phyloP scores from a whole-genome alignment of 2,797 vertebrate genomes.

The Chrysolophus pictus region DNA sequence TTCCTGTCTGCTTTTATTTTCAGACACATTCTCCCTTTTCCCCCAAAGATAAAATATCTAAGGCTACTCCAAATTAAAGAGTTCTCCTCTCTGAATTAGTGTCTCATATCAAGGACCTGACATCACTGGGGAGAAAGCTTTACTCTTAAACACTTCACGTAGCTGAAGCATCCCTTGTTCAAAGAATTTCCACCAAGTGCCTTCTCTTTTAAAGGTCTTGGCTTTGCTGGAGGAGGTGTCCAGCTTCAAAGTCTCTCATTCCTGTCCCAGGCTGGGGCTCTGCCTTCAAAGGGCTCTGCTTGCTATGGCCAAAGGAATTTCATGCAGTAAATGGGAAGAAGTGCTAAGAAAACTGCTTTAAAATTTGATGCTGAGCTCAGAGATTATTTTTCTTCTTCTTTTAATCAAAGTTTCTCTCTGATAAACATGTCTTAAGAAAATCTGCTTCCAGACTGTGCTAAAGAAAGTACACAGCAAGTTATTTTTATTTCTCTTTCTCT shows the following conservation, averaged over 20 bases:
- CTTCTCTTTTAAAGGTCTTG: constrained; percentile 29
- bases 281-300: constrained; percentile 32
- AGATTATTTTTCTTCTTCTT: neutral
- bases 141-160: neutral
- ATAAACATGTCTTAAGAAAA: neutral
- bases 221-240: constrained; percentile 42
- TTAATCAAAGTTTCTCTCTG: neutral
- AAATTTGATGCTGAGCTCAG: neutral
- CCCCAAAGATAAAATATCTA: neutral
- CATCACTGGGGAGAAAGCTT: neutral
- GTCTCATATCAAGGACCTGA: neutral
- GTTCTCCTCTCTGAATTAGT: neutral
- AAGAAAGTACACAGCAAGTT: neutral
- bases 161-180: constrained; percentile 18
- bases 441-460: neutral
- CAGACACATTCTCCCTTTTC: neutral
- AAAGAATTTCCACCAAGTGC: constrained; percentile 20
- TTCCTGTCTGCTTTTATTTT: neutral
- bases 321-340: neutral
- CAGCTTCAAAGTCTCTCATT: constrained; percentile 13
- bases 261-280: neutral
- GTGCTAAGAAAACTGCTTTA: neutral
- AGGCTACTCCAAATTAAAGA: neutral
- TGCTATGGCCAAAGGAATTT: neutral
- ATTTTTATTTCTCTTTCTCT: neutral